Evolutionary conservation across 2,797 vertebrate genomes (phyloP), one percentile per base, ranked within the genome.

Genomic region (Decapterus maruadsi): DNA sequence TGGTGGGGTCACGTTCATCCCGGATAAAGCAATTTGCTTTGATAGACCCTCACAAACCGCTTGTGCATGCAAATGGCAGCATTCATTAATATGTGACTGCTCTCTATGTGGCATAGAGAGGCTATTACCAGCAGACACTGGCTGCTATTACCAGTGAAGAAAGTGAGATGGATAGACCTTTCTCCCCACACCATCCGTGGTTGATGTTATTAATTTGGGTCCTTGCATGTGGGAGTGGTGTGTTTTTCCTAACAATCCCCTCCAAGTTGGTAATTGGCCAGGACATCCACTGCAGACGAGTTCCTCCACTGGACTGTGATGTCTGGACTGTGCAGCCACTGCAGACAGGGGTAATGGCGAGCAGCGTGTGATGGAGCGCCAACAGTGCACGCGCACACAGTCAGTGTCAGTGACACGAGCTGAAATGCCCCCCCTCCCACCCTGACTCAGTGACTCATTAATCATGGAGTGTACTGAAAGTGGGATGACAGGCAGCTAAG

Each of bases 21-120:
- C 85, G 84, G 70, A 91, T 90, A 78, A 91, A 89, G 87, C 87
- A 91, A 88, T 94, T 94, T 93, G 83, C 87, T 87, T 78, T 88
- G 82, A 92, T 91, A 84, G 88, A 93, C 85, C 84, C 83, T 92
- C 72, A 73, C 85, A 88, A 89, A 81, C 87, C 73, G 77, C 90
- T 85, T 81, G 82, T 57, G 88, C 88, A 92, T 92, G 83, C 85
- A 90, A 93, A 94, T 92, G 86, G 83, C 74, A 58, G 68, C 77
- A 68, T 89, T 93, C 86, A 92, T 94, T 93, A 93, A 85, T 78
- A 78, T 87, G 78, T 70, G 83, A 46, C 83, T 74, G 76, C 82
- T 82, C 74, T 82, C 76, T 80, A 62, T 68, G 22, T 84, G 73
- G 62, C 81, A 77, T 63, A 71, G 82, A 84, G 75, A 86, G 81